Conservation (phyloP, 2,797 vertebrate genomes). For the Lacerta agilis region DNA sequence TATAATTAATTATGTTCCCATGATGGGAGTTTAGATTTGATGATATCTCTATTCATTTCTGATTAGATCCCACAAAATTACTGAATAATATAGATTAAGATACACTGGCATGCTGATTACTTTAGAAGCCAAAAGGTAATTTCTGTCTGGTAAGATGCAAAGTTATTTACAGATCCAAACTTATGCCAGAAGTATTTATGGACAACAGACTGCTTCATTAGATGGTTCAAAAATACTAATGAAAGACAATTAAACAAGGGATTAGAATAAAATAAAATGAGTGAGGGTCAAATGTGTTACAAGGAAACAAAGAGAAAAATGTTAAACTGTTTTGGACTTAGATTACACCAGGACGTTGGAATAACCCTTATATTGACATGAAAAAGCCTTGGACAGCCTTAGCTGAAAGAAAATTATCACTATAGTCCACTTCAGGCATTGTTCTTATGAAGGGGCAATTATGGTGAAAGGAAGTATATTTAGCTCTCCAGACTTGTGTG, state of each 20-base stretch:
- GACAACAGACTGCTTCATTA: background rate
- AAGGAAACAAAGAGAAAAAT: background rate
- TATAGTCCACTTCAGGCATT: background rate
- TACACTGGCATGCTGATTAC: constrained; percentile 28
- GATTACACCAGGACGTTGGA: background rate
- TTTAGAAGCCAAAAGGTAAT: constrained; percentile 12
- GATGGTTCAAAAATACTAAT: background rate
- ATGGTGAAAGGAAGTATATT: no score
- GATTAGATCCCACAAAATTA: constrained; percentile 8
- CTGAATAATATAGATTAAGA: constrained; percentile 25
- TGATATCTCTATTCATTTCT: background rate
- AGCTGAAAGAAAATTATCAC: background rate
- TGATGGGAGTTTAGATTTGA: background rate
- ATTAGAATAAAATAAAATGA: background rate
- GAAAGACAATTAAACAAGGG: background rate
- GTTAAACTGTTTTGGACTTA: background rate
- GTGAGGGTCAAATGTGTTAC: background rate
- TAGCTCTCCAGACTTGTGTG: no score
- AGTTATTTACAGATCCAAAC: constrained; percentile 38
- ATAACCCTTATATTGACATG: background rate
- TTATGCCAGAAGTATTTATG: background rate
- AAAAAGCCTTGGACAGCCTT: no score
- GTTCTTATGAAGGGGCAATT: no score
- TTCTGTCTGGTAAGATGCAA: constrained; percentile 32
- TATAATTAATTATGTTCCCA: background rate